Evolutionary conservation across 2,113 vertebrate genomes (phyloP).

Genomic region (Sinocyclocheilus anshuiensis): DNA sequence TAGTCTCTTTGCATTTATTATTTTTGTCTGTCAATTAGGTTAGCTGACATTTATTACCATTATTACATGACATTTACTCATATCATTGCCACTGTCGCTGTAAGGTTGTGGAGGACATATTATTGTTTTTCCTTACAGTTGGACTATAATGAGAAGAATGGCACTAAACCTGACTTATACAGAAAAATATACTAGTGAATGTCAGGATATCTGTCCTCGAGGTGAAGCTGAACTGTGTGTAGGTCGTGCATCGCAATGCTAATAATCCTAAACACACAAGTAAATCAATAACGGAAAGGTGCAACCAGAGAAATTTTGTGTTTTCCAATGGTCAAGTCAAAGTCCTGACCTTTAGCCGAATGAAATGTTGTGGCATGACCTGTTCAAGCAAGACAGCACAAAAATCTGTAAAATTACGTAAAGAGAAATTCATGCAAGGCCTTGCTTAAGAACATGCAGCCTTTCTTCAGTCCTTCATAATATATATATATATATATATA

Average conservation of each 20-base stretch:
- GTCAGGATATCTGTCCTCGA: background rate
- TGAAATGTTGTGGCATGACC: constrained; percentile 32
- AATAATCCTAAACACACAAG: background rate
- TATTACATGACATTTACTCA: background rate
- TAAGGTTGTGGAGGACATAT: background rate
- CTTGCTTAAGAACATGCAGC: background rate
- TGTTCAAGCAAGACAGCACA: background rate
- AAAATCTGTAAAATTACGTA: background rate
- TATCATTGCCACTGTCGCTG: background rate
- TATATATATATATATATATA: too few species aligned
- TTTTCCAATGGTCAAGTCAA: constrained; percentile 33
- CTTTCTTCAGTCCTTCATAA: background rate
- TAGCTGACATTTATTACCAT: constrained; percentile 15
- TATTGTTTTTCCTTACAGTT: background rate
- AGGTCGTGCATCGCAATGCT: background rate
- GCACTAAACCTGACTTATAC: background rate
- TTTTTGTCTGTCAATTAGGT: background rate
- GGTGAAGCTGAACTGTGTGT: background rate
- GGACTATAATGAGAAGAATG: constrained; percentile 2
- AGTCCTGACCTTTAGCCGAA: constrained; percentile 19
- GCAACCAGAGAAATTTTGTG: background rate
- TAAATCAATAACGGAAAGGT: background rate
- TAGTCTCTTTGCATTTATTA: background rate
- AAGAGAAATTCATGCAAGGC: background rate
- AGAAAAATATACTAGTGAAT: background rate